phyloP scores from a whole-genome alignment of 2,113 vertebrate genomes.

The Puntigrus tetrazona region DNA sequence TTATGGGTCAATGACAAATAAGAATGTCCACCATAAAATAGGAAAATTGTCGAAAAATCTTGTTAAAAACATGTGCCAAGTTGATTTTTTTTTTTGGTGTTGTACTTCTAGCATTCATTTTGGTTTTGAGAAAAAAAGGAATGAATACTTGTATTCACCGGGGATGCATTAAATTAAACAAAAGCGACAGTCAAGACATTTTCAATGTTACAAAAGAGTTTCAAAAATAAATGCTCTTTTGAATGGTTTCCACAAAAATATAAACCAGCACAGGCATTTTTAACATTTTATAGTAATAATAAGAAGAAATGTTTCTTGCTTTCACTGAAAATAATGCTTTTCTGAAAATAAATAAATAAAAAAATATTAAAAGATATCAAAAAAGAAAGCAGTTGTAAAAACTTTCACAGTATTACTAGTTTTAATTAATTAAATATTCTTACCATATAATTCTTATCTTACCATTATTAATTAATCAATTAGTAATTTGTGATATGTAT shows the following conservation, averaged over 20 bases:
- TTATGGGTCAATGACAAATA: conserved; percentile 22
- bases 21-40: not conserved
- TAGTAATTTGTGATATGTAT: too few species aligned
- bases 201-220: not conserved
- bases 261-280: not conserved
- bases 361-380: too few species aligned
- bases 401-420: too few species aligned
- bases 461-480: too few species aligned
- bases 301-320: not conserved
- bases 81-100: not conserved
- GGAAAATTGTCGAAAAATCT: not conserved
- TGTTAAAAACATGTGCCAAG: not conserved
- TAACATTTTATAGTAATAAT: not conserved
- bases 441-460: too few species aligned
- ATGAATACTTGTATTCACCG: not conserved
- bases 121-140: not conserved
- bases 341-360: too few species aligned
- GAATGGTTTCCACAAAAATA: too few species aligned
- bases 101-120: not conserved
- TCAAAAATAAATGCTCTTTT: not conserved
- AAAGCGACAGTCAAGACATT: not conserved
- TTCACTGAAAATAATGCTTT: too few species aligned
- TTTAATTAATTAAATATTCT: too few species aligned
- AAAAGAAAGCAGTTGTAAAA: too few species aligned
- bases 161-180: not conserved